Base-by-base conservation (phyloP, 2,797 vertebrate species). In the Columba guinea region DNA sequence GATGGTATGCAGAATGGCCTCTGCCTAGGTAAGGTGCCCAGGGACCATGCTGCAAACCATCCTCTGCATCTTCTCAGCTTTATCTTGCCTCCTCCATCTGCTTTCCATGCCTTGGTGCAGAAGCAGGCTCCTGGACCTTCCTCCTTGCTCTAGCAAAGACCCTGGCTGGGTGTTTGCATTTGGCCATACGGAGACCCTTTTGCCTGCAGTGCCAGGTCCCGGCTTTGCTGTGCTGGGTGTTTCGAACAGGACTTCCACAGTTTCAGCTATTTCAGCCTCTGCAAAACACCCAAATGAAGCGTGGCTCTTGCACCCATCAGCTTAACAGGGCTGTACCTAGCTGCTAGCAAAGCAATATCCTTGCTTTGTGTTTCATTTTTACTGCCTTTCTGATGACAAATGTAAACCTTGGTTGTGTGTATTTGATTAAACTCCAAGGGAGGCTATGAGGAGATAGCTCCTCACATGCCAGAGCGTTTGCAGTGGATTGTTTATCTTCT, bases 361-460 rank as follows among this genome's bases (percentile, higher is more conserved):
- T 82, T 15, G 2, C 23, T 90, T 52, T 65, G 37, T 20, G 7
- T 30, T 39, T 92, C 0, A 1, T 88, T 94, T 94, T 86, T 75
- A 76, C n/a, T 76, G 63, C n/a, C 30, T 28, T 87, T 48, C 59
- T 55, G n/a, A 58, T 49, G 59, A 35, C 26, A 82, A 88, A 88
- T 16, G 11, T 13, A 79, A 49, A 89, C 52, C 44, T 90, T 65
- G 18, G 35, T n/a, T 63, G 62, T 60, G 51, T 32, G 6, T 82
- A 69, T 89, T 90, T 87, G 70, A 80, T 95, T 91, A 89, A 93
- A 86, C 68, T 94, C 79, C 51, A 76, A 91, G 81, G 63, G 58
- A 94, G 34, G 55, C 49, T 80, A 21, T 3, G 27, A 63, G 80
- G 65, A 9, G 16, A 84, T 41, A 35, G 18, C 15, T 93, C 18